These are phyloP conservation scores for Nomada ferruginata DNA, from an alignment of 2,888 invertebrate species.

Conservation along the genomic window DNA sequence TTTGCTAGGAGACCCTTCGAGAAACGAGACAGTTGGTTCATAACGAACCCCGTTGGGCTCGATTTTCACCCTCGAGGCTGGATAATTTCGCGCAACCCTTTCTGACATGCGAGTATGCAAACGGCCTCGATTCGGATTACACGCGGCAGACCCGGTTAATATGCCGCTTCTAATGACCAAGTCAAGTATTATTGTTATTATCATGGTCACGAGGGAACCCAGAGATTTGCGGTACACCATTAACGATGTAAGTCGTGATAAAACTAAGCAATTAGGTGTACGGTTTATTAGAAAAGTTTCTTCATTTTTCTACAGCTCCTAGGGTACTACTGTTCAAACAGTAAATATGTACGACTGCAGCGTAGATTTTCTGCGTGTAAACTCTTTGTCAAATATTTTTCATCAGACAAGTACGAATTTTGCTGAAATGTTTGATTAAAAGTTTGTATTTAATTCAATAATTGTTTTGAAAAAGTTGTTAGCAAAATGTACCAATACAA, in stretches of 20 bases:
- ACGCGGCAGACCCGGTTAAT: slow-evolving; percentile 52
- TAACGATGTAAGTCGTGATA: slow-evolving; percentile 28
- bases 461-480: too few species aligned
- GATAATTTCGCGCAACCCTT: slow-evolving; percentile 16
- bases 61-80: slow-evolving; percentile 9
- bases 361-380: too few species aligned
- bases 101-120: slow-evolving; percentile 45
- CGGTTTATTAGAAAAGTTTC: slow-evolving; percentile 30
- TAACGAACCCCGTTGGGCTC: neutral
- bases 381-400: too few species aligned
- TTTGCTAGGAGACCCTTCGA: neutral
- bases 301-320: slow-evolving; percentile 19
- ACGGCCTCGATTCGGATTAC: slow-evolving; percentile 55
- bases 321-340: neutral
- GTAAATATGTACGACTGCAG: neutral
- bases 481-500: too few species aligned
- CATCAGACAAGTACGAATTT: too few species aligned
- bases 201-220: slow-evolving; percentile 50
- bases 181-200: slow-evolving; percentile 66
- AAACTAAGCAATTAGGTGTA: slow-evolving; percentile 47
- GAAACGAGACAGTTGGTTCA: neutral
- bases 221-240: slow-evolving; percentile 52
- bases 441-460: too few species aligned
- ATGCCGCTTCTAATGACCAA: slow-evolving; percentile 49
- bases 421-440: too few species aligned